Evolutionary conservation across 2,797 vertebrate genomes (phyloP), one percentile per base, ranked within the genome.

Genomic region (Takifugu ocellatus): DNA sequence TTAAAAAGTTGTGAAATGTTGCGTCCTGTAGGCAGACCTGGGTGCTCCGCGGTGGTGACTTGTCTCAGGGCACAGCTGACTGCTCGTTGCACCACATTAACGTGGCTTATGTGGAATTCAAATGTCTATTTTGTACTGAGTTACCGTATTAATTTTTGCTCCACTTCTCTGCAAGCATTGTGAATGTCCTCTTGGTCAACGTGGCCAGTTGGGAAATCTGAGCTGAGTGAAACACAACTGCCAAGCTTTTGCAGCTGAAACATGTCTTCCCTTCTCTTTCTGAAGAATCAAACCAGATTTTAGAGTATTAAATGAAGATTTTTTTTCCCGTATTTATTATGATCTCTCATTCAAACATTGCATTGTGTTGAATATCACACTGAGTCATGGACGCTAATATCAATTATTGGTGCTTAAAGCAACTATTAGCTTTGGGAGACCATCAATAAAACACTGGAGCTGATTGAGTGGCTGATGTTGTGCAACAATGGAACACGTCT

Each of bases 91-190:
- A 51, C n/a, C 49, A 46, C 3, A 36, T 62, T 43, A n/a, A 50
- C 3, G 4, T 44, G 49, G 26, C 54, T 66, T 70, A 77, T 65
- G 63, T 48, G 16, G 56, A 39, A 36, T 72, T 74, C 55, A 55
- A 73, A 27, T 55, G 31, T 27, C 52, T 36, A 17, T 39, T 61
- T 68, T 44, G 21, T 21, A 21, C 21, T 21, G 21, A 21, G 21
- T 21, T 21, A 21, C 21, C 21, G 21, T 21, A 21, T 21, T 21
- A 1, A 21, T 21, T 21, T 21, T 21, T 21, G 21, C 21, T 49
- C 65, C 57, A 33, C 48, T 56, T 39, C 2, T 67, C 55, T 61
- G n/a, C 43, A 24, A 49, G 29, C 31, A 43, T 42, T 21, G 21
- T 21, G 21, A 46, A 24, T 10, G 26, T 25, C 24, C 69, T 42